Evolutionary conservation across 2,113 vertebrate genomes (phyloP), one percentile per base, ranked within the genome.

Genomic region (Lepisosteus oculatus): DNA sequence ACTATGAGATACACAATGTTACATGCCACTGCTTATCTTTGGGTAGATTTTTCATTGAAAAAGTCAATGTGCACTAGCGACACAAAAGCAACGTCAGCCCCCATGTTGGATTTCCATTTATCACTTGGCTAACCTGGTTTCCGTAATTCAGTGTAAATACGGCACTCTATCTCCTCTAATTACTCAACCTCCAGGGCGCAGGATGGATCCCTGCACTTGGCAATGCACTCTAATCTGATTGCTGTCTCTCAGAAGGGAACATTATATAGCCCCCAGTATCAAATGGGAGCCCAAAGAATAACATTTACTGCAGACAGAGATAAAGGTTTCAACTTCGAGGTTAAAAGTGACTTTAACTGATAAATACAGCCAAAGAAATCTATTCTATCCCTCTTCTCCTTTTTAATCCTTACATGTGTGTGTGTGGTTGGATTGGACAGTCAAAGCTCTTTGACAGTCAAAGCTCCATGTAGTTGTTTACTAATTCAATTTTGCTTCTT

Each of bases 241-340:
- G 85, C 81, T 85, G 85, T 87, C 83, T 85, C 83, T 85, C 79
- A 78, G 69, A 59, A 75, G 82, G 85, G 83, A 70, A 67, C 73
- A 71, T 77, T 81, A 61, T 70, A 65, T 62, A 74, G 77, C 84
- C 79, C 72, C 80, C 78, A 72, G 83, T 76, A 74, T 70, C 81
- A 69, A 75, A 68, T 72, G 71, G 17, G 71, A 77, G 85, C 86
- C 80, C 75, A 56, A 67, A 84, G 85, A 91, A 83, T 80, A 71
- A 75, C 83, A 81, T 81, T 86, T 86, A 85, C 87, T 91, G 86
- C 85, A 86, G 74, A 47, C 76, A 82, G 82, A 90, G 89, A 90
- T 91, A 90, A 91, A 89, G 87, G 86, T 87, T 89, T 92, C 86
- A 89, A 86, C 89, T 90, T 81, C 81, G 72, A 83, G 86, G 83